Evolutionary conservation across 2,888 invertebrate genomes (phyloP).

Genomic region (Acleris emargana): DNA sequence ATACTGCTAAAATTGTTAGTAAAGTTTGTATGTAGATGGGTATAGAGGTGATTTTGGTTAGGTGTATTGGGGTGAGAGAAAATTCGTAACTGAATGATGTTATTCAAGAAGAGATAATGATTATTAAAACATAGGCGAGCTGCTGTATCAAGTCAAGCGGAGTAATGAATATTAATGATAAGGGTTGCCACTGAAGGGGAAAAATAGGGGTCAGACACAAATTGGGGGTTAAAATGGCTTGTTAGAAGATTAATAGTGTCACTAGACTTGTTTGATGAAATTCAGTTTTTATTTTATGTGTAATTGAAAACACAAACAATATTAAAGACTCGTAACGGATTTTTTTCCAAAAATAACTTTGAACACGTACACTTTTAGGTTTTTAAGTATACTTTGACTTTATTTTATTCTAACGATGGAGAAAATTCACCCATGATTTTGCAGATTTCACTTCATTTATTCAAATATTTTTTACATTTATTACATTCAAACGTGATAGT

Average conservation of each 20-base stretch:
- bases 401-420: too few species aligned
- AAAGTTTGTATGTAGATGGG: background rate
- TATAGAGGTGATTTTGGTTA: slow-evolving; percentile 1
- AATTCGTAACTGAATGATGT: slow-evolving; percentile 31
- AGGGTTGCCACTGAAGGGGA: slow-evolving; percentile 8
- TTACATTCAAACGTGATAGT: too few species aligned
- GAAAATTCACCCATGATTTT: too few species aligned
- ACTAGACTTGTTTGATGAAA: background rate
- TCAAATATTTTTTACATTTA: too few species aligned
- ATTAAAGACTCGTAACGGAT: too few species aligned
- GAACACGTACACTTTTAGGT: too few species aligned
- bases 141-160: slow-evolving; percentile 28
- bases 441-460: too few species aligned
- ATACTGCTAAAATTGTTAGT: background rate
- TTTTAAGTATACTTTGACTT: too few species aligned
- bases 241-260: slow-evolving; percentile 15
- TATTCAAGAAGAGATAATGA: slow-evolving; percentile 30
- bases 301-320: too few species aligned
- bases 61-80: slow-evolving; percentile 7
- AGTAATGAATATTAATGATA: slow-evolving; percentile 32
- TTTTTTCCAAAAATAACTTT: too few species aligned
- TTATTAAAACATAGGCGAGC: slow-evolving; percentile 34
- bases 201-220: slow-evolving; percentile 7
- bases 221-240: slow-evolving; percentile 8
- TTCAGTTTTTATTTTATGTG: too few species aligned